A percentile compares a stretch with the other conserved stretches of the same genome.
phyloP scores from a whole-genome alignment of 2,797 vertebrate species.

The Oophaga sylvatica region DNA sequence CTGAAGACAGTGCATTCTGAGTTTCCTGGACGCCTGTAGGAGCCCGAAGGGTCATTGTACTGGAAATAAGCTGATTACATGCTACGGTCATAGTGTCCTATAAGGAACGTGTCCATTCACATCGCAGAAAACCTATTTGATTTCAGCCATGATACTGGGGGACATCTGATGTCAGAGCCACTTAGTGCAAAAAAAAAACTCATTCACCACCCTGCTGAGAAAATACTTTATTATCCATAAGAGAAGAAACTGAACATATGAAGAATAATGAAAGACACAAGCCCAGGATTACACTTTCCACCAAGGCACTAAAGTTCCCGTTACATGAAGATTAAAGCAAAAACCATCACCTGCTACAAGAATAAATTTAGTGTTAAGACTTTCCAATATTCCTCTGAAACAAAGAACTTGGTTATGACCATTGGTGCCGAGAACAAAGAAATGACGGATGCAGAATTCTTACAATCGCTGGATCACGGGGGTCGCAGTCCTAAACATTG shows the following conservation, averaged over 20 bases:
- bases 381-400: neutral
- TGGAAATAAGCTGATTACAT: too few species aligned
- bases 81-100: too few species aligned
- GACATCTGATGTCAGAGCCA: too few species aligned
- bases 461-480: neutral
- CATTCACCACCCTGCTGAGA: neutral
- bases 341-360: neutral
- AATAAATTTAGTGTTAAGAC: neutral
- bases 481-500: neutral
- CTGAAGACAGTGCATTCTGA: too few species aligned
- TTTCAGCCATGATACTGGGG: too few species aligned
- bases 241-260: neutral
- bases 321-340: neutral
- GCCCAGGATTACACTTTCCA: neutral
- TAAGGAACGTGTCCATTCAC: too few species aligned
- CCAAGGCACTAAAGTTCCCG: neutral
- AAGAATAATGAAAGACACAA: neutral
- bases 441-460: neutral
- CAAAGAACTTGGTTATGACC: neutral
- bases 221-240: conserved; percentile 26
- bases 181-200: neutral
- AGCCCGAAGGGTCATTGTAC: too few species aligned
- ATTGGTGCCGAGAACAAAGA: neutral
- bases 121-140: too few species aligned
- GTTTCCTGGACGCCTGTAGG: too few species aligned